Conservation (phyloP, 2,888 invertebrate species). For the Caenorhabditis auriculariae region DNA sequence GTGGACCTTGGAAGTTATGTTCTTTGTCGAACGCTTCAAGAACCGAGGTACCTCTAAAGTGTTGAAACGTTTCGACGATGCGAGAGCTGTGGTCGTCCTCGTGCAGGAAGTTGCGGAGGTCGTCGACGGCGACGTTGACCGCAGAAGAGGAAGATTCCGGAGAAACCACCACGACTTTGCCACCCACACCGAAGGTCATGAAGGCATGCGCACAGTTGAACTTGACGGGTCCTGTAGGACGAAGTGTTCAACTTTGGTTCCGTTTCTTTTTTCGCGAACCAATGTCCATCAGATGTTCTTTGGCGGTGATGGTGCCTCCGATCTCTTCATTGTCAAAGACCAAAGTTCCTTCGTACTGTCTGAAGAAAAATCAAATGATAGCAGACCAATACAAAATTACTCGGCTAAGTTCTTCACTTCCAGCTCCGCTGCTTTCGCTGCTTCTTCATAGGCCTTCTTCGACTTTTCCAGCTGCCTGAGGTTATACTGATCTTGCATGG, state of each 20-base stretch:
- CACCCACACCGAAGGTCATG: slow-evolving; percentile 30
- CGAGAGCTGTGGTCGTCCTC: slow-evolving; percentile 25
- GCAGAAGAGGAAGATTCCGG: slow-evolving; percentile 6
- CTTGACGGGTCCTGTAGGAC: slow-evolving; percentile 31
- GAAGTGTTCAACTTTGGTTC: background rate
- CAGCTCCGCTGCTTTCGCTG: slow-evolving; percentile 12
- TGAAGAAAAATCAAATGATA: background rate
- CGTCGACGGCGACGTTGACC: slow-evolving; percentile 24
- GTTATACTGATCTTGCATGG: slow-evolving; percentile 30
- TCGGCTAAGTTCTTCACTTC: no score
- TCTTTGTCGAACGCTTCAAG: background rate
- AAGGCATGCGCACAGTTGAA: slow-evolving; percentile 31
- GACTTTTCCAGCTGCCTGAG: slow-evolving; percentile 17
- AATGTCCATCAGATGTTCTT: background rate
- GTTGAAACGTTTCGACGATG: slow-evolving; percentile 34
- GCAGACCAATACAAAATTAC: background rate
- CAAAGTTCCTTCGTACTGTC: background rate
- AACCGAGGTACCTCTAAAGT: slow-evolving; percentile 22
- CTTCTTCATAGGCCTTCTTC: slow-evolving; percentile 19
- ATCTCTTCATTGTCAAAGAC: background rate
- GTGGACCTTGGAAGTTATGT: slow-evolving; percentile 21
- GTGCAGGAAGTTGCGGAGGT: slow-evolving; percentile 17
- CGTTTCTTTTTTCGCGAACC: background rate
- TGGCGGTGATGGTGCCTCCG: background rate
- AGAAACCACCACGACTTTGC: slow-evolving; percentile 23